Conservation (phyloP, 2,113 vertebrate genomes). For the Gymnogyps californianus region DNA sequence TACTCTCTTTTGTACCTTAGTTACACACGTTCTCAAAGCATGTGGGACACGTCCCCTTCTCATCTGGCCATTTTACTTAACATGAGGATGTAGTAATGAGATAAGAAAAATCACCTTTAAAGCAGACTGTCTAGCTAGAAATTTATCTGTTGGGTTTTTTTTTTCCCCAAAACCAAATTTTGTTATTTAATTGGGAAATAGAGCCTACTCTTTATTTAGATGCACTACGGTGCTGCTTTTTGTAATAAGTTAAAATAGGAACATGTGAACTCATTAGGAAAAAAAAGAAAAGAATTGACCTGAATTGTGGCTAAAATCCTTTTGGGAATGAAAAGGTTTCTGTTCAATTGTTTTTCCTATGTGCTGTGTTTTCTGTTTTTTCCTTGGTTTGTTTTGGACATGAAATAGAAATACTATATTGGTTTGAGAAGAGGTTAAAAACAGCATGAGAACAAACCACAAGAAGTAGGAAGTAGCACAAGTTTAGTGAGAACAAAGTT, state of each 20-base stretch:
- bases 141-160: neutral
- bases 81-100: neutral
- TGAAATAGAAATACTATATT: neutral
- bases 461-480: constrained; percentile 1
- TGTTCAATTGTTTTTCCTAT: neutral
- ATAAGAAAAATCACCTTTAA: neutral
- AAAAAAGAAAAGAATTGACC: neutral
- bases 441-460: constrained; percentile 30
- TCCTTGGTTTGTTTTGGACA: constrained; percentile 38
- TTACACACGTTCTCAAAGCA: neutral
- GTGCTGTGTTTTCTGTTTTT: constrained; percentile 5
- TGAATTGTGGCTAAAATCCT: neutral
- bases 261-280: neutral
- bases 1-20: neutral
- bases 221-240: neutral
- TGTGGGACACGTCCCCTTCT: neutral
- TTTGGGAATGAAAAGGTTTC: constrained; percentile 18
- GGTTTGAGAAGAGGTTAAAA: constrained; percentile 17
- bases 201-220: neutral
- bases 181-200: neutral
- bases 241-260: neutral
- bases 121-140: neutral
- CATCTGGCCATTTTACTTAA: neutral
- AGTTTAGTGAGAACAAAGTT: constrained; percentile 14
- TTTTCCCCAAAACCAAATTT: neutral